A percentile compares a stretch with the other conserved stretches of the same genome.
phyloP scores from a whole-genome alignment of 2,888 invertebrate species.

The Aphodius granarius region DNA sequence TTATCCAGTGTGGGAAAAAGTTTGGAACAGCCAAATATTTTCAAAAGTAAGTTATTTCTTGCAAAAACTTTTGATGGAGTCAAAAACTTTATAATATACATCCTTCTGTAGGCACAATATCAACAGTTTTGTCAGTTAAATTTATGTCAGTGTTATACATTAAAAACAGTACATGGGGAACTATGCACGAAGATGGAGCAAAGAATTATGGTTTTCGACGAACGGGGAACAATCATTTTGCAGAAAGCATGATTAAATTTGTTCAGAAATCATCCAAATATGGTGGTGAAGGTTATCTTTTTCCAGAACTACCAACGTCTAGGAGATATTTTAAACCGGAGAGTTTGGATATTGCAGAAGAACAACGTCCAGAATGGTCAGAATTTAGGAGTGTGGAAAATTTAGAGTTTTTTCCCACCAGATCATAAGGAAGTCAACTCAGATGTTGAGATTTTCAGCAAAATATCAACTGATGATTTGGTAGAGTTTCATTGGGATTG shows the following conservation, averaged over 20 bases:
- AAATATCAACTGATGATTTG: not conserved
- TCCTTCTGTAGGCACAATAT: no score
- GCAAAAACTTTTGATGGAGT: no score
- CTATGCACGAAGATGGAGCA: not conserved
- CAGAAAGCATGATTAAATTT: not conserved
- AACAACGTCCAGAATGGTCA: not conserved
- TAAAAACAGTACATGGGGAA: not conserved
- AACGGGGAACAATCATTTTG: not conserved
- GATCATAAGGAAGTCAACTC: not conserved
- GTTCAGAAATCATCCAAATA: not conserved
- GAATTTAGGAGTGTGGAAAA: not conserved
- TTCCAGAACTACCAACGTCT: not conserved
- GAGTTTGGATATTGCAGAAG: not conserved
- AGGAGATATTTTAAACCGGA: not conserved
- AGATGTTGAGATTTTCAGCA: not conserved
- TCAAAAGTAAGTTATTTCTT: no score
- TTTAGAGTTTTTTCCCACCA: not conserved
- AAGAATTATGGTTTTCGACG: not conserved
- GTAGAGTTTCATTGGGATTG: not conserved
- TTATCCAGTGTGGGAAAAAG: no score
- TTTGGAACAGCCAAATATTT: no score
- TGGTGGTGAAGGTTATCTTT: not conserved
- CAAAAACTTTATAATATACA: no score
- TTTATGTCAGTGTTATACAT: no score
- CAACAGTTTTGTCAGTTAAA: no score